A percentile compares a stretch with the other conserved stretches of the same genome.
Conservation (phyloP, 2,113 vertebrate genomes). For the Lucifuga dentata region DNA sequence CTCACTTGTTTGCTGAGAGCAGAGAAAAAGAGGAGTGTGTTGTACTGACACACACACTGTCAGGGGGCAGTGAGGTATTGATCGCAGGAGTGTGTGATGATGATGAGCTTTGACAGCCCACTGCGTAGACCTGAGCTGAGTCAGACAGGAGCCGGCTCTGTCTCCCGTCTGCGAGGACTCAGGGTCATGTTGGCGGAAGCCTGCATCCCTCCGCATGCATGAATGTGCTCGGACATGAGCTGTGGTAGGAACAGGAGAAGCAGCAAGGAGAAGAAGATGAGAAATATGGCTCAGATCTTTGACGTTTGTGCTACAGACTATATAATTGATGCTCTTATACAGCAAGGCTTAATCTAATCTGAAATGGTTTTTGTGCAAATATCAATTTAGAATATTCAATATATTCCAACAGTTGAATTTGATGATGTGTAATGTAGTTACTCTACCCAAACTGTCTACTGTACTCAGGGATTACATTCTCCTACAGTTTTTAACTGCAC, state of each 20-base stretch:
- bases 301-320: conserved; percentile 32
- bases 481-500: no score
- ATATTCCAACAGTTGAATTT: no score
- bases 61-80: conserved; percentile 79
- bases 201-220: conserved; percentile 54
- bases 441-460: no score
- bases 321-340: not conserved
- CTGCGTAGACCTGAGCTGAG: conserved; percentile 66
- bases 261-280: conserved; percentile 16
- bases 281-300: conserved; percentile 48
- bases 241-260: conserved; percentile 10
- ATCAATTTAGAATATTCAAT: no score
- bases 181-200: conserved; percentile 67
- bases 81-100: conserved; percentile 77
- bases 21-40: conserved; percentile 37
- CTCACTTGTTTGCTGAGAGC: conserved; percentile 18
- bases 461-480: no score
- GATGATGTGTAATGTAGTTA: no score
- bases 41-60: conserved; percentile 69
- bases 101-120: conserved; percentile 82
- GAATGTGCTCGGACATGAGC: conserved; percentile 47
- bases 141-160: conserved; percentile 62
- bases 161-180: conserved; percentile 54
- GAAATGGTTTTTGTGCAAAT: no score
- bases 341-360: no score